phyloP scores from a whole-genome alignment of 2,113 vertebrate genomes.

The Nyctereutes procyonoides region DNA sequence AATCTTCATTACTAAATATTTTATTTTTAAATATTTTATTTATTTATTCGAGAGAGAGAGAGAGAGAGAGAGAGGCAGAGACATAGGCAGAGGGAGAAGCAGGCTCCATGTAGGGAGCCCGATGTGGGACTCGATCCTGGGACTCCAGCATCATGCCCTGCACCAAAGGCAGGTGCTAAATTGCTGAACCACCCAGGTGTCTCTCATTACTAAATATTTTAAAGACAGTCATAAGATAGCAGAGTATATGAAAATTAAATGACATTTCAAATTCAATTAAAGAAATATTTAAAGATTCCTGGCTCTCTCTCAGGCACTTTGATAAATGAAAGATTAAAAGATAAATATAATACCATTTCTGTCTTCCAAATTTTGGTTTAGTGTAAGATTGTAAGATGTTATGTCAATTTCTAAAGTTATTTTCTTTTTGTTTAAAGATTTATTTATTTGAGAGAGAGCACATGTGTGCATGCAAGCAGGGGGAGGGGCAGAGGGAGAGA shows the following conservation, averaged over 20 bases:
- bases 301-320: neutral
- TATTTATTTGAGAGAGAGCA: neutral
- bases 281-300: neutral
- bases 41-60: too few relatives aligned
- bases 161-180: too few relatives aligned
- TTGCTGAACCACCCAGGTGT: too few relatives aligned
- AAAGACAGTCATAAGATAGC: neutral
- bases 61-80: too few relatives aligned
- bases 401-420: neutral
- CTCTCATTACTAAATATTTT: neutral
- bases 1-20: neutral
- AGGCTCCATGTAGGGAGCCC: too few relatives aligned
- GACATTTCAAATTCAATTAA: neutral
- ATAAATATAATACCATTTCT: neutral
- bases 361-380: neutral
- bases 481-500: neutral
- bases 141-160: too few relatives aligned
- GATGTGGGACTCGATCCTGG: too few relatives aligned
- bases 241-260: neutral
- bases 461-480: neutral
- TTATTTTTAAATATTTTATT: neutral
- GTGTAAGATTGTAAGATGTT: neutral
- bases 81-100: too few relatives aligned
- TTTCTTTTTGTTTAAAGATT: neutral
- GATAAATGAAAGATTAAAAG: neutral